phyloP scores from a whole-genome alignment of 1,140 invertebrate species.

The Nautilus pompilius region DNA sequence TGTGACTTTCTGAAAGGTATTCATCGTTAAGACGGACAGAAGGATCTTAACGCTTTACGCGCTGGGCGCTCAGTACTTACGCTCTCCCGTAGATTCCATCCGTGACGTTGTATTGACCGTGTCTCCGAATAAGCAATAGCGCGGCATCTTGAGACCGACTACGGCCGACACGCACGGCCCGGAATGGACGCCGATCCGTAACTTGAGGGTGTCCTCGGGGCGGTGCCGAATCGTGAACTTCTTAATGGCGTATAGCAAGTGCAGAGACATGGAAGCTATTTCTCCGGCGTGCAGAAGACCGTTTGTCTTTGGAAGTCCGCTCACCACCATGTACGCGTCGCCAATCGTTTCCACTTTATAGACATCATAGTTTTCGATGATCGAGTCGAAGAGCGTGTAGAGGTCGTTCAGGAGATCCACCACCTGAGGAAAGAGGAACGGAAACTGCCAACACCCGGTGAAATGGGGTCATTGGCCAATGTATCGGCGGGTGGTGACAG shows the following conservation, averaged over 20 bases:
- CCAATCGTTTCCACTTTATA: slow-evolving; percentile 52
- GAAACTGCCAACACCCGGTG: not conserved
- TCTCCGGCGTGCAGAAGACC: slow-evolving; percentile 78
- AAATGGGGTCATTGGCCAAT: too few species aligned
- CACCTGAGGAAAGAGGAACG: slow-evolving; percentile 54
- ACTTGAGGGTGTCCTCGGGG: slow-evolving; percentile 76
- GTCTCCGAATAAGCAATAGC: slow-evolving; percentile 53
- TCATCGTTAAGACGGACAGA: too few species aligned
- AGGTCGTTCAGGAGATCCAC: slow-evolving; percentile 49
- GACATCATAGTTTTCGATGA: slow-evolving; percentile 51
- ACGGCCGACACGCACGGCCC: slow-evolving; percentile 65
- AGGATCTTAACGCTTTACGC: too few species aligned
- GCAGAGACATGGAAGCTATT: slow-evolving; percentile 82
- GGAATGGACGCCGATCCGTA: slow-evolving; percentile 91
- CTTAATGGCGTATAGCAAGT: slow-evolving; percentile 77
- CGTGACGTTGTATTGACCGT: slow-evolving; percentile 52
- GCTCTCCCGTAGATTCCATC: slow-evolving; percentile 48
- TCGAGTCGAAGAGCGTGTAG: slow-evolving; percentile 50
- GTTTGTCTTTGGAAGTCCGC: slow-evolving; percentile 51
- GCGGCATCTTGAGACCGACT: slow-evolving; percentile 51
- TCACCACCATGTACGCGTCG: slow-evolving; percentile 52
- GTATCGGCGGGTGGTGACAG: too few species aligned
- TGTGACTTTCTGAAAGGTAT: too few species aligned
- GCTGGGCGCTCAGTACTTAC: slow-evolving; percentile 21
- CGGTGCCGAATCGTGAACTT: slow-evolving; percentile 85